These are phyloP conservation scores for Pteronura brasiliensis DNA, from an alignment of 2,113 vertebrate genomes.

Conservation along the genomic window DNA sequence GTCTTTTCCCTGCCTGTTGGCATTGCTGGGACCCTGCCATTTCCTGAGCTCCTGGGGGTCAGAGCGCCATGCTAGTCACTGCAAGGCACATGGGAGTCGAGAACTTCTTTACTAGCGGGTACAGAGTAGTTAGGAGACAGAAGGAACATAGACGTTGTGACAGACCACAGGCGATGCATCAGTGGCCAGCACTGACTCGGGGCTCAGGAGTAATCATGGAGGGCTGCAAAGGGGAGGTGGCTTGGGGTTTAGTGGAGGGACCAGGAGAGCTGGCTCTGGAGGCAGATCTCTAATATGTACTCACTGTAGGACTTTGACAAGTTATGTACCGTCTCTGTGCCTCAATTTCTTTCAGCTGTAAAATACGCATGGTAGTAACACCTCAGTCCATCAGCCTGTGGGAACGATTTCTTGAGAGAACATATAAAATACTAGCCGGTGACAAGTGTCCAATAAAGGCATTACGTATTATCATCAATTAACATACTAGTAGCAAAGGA, in stretches of 20 bases:
- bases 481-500: not conserved
- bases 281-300: not conserved
- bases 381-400: not conserved
- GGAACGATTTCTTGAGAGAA: not conserved
- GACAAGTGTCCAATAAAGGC: not conserved
- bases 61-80: not conserved
- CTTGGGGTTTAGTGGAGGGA: not conserved
- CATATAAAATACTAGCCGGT: not conserved
- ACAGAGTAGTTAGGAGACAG: not conserved
- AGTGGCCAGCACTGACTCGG: not conserved
- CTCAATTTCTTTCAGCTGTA: not conserved
- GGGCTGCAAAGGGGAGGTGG: not conserved
- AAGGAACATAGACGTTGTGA: not conserved
- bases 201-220: not conserved
- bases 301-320: not conserved
- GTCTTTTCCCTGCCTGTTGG: not conserved
- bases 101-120: not conserved
- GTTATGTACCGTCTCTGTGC: not conserved
- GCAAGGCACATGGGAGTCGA: not conserved
- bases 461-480: not conserved
- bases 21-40: accelerated
- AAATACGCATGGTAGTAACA: not conserved
- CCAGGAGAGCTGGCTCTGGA: not conserved
- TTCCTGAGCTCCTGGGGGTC: not conserved
- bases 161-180: not conserved